A percentile compares a stretch with the other conserved stretches of the same genome.
Conservation (phyloP, 2,888 invertebrate species). For the Stratiomys singularior region DNA sequence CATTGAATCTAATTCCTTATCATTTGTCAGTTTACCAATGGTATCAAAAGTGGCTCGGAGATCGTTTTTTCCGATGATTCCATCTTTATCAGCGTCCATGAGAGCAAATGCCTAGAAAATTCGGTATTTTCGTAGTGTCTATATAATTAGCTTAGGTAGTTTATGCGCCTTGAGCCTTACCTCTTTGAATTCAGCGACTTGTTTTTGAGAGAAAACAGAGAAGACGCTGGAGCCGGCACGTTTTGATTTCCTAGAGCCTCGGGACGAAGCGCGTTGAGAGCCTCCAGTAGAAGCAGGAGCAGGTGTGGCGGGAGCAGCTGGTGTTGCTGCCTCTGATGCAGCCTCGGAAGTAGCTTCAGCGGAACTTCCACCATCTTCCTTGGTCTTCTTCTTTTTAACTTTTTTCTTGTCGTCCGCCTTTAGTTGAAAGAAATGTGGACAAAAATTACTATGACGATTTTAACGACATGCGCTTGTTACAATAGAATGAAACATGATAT, state of each 20-base stretch:
- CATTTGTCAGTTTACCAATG: conserved; percentile 87
- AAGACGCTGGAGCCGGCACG: conserved; percentile 95
- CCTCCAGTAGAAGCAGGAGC: conserved; percentile 75
- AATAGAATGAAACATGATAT: too few relatives aligned
- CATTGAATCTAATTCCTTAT: conserved; percentile 93
- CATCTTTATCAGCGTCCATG: conserved; percentile 96
- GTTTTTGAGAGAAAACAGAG: conserved; percentile 96
- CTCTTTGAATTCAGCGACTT: conserved; percentile 97
- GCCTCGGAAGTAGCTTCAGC: conserved; percentile 73
- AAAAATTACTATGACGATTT: too few relatives aligned
- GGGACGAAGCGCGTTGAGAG: conserved; percentile 82
- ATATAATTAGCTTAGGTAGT: background rate
- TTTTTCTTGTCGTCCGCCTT: conserved; percentile 95
- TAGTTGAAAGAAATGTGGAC: conserved; percentile 44
- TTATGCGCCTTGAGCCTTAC: conserved; percentile 65
- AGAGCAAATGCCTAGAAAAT: conserved; percentile 85
- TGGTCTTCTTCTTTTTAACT: conserved; percentile 88
- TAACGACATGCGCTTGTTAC: too few relatives aligned
- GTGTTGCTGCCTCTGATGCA: conserved; percentile 68
- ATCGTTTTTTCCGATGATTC: conserved; percentile 89
- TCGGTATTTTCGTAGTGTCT: too few relatives aligned
- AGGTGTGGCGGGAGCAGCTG: conserved; percentile 76
- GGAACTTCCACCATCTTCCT: conserved; percentile 73
- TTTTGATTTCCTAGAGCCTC: conserved; percentile 74
- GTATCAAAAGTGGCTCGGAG: conserved; percentile 92